phyloP scores from a whole-genome alignment of 2,888 invertebrate species.

The Cephus pygmeus region DNA sequence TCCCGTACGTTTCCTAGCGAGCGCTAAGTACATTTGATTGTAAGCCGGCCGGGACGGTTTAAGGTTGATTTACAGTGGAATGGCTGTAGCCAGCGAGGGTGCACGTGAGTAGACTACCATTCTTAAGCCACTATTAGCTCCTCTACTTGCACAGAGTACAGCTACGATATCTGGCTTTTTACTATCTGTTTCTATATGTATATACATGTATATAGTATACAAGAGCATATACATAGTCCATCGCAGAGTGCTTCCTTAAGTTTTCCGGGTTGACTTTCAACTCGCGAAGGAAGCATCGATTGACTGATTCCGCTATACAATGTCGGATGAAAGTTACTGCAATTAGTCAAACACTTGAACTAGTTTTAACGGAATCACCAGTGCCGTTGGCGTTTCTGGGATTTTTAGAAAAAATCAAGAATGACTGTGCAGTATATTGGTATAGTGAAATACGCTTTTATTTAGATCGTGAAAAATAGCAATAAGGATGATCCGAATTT shows the following conservation, averaged over 20 bases:
- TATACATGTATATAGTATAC: neutral
- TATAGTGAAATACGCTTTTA: constrained; percentile 2
- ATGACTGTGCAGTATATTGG: neutral
- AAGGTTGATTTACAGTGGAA: constrained; percentile 60
- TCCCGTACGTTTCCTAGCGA: neutral
- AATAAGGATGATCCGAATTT: neutral
- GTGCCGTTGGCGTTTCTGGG: constrained; percentile 14
- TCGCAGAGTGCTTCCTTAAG: constrained; percentile 6
- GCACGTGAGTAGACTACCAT: constrained; percentile 58
- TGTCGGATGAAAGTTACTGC: constrained; percentile 44
- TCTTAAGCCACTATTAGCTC: constrained; percentile 40
- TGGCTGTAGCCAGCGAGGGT: neutral
- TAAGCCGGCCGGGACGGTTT: constrained; percentile 58
- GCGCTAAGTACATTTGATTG: constrained; percentile 64
- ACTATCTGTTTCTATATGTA: neutral
- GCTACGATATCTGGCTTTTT: neutral
- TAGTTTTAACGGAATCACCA: constrained; percentile 48
- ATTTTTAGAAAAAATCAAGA: neutral
- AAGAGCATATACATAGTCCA: neutral
- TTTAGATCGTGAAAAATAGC: neutral
- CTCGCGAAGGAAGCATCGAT: constrained; percentile 1
- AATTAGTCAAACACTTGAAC: constrained; percentile 61
- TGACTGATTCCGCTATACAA: neutral
- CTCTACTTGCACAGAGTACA: neutral
- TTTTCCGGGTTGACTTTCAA: neutral